Evolutionary conservation across 2,797 vertebrate species (phyloP).

Genomic region (Myioborus miniatus): DNA sequence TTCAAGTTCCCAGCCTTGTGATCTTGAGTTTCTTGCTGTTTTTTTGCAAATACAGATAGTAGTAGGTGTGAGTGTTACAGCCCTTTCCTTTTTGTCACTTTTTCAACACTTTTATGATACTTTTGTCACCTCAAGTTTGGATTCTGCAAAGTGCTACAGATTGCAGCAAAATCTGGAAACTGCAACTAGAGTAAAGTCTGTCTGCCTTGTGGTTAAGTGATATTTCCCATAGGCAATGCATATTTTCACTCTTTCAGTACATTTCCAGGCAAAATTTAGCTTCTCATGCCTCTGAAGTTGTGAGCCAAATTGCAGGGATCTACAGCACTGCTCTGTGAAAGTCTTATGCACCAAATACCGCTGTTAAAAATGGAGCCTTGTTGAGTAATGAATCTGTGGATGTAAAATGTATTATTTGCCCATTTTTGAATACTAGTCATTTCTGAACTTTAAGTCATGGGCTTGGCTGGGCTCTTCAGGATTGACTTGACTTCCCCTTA

Average conservation of each 20-base stretch:
- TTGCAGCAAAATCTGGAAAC: conserved; percentile 33
- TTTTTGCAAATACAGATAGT: conserved; percentile 17
- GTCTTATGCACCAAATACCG: neutral
- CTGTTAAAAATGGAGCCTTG: neutral
- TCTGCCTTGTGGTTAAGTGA: conserved; percentile 17
- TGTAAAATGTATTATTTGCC: neutral
- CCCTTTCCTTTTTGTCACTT: conserved; percentile 19
- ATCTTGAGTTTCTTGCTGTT: conserved; percentile 9
- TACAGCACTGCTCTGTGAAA: neutral
- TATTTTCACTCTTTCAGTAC: conserved; percentile 8
- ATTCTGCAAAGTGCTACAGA: conserved; percentile 29
- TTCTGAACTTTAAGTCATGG: neutral
- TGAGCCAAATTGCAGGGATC: neutral
- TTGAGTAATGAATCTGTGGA: neutral
- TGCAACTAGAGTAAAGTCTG: conserved; percentile 26
- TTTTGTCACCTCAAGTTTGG: conserved; percentile 39
- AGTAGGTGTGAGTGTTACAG: conserved; percentile 40
- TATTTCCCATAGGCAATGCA: neutral
- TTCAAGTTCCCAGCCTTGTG: conserved; percentile 28
- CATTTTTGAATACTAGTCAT: neutral
- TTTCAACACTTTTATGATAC: neutral
- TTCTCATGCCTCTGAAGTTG: neutral
- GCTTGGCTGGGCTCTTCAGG: neutral
- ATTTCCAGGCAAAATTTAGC: conserved; percentile 2
- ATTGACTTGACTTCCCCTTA: neutral